A percentile compares a stretch with the other conserved stretches of the same genome.
These are phyloP conservation scores for Zaprionus bogoriensis DNA, from an alignment of 2,888 invertebrate genomes.

Conservation along the genomic window DNA sequence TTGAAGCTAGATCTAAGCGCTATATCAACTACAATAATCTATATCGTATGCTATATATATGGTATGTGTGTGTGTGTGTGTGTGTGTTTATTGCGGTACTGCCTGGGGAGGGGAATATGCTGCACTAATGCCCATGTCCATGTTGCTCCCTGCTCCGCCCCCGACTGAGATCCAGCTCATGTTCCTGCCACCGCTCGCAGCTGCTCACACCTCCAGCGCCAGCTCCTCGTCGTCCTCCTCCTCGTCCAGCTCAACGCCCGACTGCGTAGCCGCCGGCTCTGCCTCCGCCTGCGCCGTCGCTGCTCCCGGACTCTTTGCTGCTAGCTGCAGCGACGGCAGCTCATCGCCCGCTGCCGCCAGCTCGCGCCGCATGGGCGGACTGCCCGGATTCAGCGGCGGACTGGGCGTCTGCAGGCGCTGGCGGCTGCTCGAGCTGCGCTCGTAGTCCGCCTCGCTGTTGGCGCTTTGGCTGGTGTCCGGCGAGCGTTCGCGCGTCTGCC, in stretches of 20 bases:
- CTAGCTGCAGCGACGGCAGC: no score
- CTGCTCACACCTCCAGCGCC: conserved; percentile 61
- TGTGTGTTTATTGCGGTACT: conserved; percentile 17
- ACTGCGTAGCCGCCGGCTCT: no score
- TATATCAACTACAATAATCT: background rate
- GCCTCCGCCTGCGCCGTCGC: conserved; percentile 30
- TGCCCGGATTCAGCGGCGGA: conserved; percentile 82
- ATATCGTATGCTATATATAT: conserved; percentile 22
- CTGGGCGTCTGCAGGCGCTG: conserved; percentile 76
- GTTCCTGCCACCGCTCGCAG: background rate
- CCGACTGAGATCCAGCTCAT: conserved; percentile 62
- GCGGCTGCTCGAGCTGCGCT: conserved; percentile 64
- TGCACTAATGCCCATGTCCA: background rate
- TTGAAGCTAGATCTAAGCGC: background rate
- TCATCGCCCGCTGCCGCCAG: conserved; percentile 9
- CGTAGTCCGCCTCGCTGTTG: conserved; percentile 66
- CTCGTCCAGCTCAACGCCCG: no score
- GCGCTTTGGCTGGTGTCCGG: conserved; percentile 70
- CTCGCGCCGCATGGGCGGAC: conserved; percentile 78
- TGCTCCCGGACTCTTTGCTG: no score
- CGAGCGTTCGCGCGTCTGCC: conserved; percentile 50
- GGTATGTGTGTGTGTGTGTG: background rate
- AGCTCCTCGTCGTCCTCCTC: conserved; percentile 43
- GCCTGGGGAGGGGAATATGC: background rate
- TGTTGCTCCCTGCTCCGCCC: background rate